phyloP scores from a whole-genome alignment of 2,113 vertebrate genomes.

The Rhabdomys dilectus region DNA sequence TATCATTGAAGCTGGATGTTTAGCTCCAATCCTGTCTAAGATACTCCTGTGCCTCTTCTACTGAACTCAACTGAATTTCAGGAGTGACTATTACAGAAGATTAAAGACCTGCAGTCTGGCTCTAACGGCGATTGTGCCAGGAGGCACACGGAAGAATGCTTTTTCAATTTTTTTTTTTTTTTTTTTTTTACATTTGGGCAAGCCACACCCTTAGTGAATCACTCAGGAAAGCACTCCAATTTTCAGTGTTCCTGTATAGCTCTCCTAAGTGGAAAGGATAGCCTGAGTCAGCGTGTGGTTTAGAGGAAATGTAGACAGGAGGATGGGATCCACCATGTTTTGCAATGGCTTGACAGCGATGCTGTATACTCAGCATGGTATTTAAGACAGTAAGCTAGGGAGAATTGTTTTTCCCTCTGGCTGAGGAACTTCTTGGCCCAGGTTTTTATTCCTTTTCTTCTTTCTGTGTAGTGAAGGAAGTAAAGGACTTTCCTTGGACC shows the following conservation, averaged over 20 bases:
- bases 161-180: not conserved
- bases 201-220: not conserved
- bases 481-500: not conserved
- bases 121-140: not conserved
- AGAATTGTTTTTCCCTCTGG: not conserved
- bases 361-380: not conserved
- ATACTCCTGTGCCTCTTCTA: not conserved
- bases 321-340: not conserved
- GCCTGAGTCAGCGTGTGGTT: not conserved
- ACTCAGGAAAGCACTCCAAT: not conserved
- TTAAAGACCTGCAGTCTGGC: not conserved
- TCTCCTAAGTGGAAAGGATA: not conserved
- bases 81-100: not conserved
- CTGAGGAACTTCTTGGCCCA: not conserved
- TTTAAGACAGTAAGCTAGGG: not conserved
- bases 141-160: not conserved
- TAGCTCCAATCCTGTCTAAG: not conserved
- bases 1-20: not conserved
- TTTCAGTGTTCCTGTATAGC: not conserved
- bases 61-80: not conserved
- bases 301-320: conserved; percentile 2
- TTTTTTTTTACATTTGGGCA: not conserved
- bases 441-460: conserved; percentile 10
- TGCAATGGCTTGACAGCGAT: not conserved
- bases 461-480: not conserved